A percentile compares a stretch with the other conserved stretches of the same genome.
Conservation (phyloP, 2,113 vertebrate species). For the Platichthys stellatus region DNA sequence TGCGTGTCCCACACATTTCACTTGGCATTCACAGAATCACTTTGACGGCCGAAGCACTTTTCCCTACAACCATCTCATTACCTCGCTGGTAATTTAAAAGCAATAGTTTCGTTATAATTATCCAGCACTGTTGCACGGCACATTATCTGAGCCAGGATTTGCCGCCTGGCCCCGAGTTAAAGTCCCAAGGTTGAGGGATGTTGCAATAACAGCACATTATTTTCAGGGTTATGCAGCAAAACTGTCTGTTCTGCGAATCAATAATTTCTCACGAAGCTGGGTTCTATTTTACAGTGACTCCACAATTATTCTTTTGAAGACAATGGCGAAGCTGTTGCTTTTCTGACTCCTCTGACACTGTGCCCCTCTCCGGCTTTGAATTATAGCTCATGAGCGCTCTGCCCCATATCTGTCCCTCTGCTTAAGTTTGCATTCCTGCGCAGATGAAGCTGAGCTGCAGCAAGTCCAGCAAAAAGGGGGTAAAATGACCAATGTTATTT, state of each 20-base stretch:
- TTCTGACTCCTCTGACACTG: constrained; percentile 40
- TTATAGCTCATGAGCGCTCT: constrained; percentile 58
- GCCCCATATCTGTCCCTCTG: constrained; percentile 55
- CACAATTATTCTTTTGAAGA: constrained; percentile 65
- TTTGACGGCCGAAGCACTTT: constrained; percentile 32
- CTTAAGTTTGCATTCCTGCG: constrained; percentile 44
- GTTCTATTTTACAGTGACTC: too few relatives aligned
- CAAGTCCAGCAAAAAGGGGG: neutral
- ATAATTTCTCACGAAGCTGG: too few relatives aligned
- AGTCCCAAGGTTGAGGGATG: constrained; percentile 35
- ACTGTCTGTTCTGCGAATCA: neutral
- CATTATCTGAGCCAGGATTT: constrained; percentile 46
- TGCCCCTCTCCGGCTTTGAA: constrained; percentile 54
- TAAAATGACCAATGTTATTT: neutral
- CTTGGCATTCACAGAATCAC: constrained; percentile 34
- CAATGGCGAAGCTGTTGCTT: constrained; percentile 44
- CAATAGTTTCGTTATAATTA: constrained; percentile 57
- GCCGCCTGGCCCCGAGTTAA: constrained; percentile 42
- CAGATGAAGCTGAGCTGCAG: constrained; percentile 36
- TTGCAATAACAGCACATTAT: constrained; percentile 46
- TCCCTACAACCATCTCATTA: constrained; percentile 57
- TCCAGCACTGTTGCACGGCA: constrained; percentile 26
- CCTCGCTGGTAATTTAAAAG: constrained; percentile 54
- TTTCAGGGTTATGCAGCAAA: constrained; percentile 43
- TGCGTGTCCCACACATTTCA: constrained; percentile 21